Percentiles rank a stretch among this genome's conserved stretches.
Evolutionary conservation across 30 jellyfish, hydroid and myxozoan species (phyloP).

Genomic region (Aurelia coerulea): DNA sequence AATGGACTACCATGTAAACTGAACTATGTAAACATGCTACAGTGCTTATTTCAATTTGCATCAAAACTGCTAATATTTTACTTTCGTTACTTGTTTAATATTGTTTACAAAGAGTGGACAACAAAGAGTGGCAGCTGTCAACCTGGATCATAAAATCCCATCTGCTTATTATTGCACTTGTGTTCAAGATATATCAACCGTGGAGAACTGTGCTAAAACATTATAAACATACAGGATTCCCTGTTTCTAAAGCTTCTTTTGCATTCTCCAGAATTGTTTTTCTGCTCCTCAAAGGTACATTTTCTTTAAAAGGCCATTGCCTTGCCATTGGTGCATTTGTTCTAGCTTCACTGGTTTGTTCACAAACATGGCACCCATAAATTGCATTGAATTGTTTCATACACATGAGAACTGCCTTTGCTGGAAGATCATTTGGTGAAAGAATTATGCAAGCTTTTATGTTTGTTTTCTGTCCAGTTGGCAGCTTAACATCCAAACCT

Average conservation of each 20-base stretch:
- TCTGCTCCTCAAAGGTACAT: conserved; percentile 9
- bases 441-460: conserved; percentile 11
- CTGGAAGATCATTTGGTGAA: conserved; percentile 12
- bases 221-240: conserved; percentile 8
- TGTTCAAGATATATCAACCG: too few relatives aligned
- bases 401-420: conserved; percentile 13
- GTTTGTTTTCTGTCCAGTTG: conserved; percentile 15
- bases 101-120: too few relatives aligned
- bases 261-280: conserved; percentile 9
- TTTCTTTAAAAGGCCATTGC: conserved; percentile 12
- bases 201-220: background rate
- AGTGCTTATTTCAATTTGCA: too few relatives aligned
- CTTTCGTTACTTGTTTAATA: too few relatives aligned
- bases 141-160: too few relatives aligned
- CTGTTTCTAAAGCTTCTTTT: conserved; percentile 7
- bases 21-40: too few relatives aligned
- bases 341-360: conserved; percentile 12
- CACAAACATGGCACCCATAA: conserved; percentile 9
- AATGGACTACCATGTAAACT: too few relatives aligned
- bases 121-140: too few relatives aligned
- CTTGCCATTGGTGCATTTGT: conserved; percentile 14
- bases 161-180: too few relatives aligned
- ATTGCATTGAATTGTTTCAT: conserved; percentile 9
- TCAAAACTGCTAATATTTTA: too few relatives aligned
- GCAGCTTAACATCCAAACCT: conserved; percentile 4